Conservation (phyloP, 2,888 invertebrate genomes). For the Ernsta delagoae region DNA sequence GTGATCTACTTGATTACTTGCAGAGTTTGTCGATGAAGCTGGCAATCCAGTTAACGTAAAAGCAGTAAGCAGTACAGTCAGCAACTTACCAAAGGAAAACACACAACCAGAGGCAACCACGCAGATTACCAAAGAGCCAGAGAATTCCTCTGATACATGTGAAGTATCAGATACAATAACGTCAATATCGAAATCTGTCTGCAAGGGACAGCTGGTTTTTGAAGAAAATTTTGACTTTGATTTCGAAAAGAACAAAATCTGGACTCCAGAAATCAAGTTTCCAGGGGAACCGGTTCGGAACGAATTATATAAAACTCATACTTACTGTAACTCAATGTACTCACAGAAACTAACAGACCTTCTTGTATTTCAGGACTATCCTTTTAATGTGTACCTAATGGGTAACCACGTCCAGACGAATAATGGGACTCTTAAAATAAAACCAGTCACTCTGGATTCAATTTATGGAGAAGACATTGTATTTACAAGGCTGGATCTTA, state of each 20-base stretch:
- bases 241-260: slow-evolving; percentile 74
- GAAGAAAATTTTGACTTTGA: slow-evolving; percentile 83
- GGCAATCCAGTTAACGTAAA: slow-evolving; percentile 54
- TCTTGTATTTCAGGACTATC: slow-evolving; percentile 83
- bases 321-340: too few relatives aligned
- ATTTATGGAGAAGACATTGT: slow-evolving; percentile 82
- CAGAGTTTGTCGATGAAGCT: slow-evolving; percentile 67
- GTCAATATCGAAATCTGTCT: slow-evolving; percentile 69
- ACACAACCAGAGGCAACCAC: slow-evolving; percentile 37
- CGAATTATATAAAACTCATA: not conserved
- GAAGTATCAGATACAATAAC: slow-evolving; percentile 64
- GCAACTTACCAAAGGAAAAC: slow-evolving; percentile 36
- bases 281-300: slow-evolving; percentile 83
- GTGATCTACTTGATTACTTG: not conserved
- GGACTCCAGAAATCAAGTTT: slow-evolving; percentile 85
- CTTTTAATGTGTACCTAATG: slow-evolving; percentile 88
- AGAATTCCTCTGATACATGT: slow-evolving; percentile 48
- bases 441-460: slow-evolving; percentile 83
- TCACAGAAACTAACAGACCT: not conserved
- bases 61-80: slow-evolving; percentile 8
- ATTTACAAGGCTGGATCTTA: slow-evolving; percentile 67
- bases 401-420: slow-evolving; percentile 80
- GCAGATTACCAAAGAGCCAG: not conserved
- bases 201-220: slow-evolving; percentile 86
- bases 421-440: slow-evolving; percentile 85